phyloP scores from a whole-genome alignment of 1,140 invertebrate genomes.

The Brachionus rotundiformis region DNA sequence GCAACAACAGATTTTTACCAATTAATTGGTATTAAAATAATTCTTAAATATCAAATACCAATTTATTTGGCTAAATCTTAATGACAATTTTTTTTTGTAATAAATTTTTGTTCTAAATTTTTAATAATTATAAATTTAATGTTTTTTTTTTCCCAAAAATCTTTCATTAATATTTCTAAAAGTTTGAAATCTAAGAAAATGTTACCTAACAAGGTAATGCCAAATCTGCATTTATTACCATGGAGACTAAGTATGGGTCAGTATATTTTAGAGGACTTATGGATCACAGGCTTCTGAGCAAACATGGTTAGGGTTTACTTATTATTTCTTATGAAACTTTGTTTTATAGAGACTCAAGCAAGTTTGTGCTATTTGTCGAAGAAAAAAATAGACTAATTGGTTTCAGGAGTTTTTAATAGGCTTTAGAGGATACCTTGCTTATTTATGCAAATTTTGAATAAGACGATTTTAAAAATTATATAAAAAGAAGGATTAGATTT shows the following conservation, averaged over 20 bases:
- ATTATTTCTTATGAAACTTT: background rate
- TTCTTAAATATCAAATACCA: background rate
- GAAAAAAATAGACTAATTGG: slow-evolving; percentile 7
- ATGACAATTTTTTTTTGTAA: background rate
- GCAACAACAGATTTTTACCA: background rate
- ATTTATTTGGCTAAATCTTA: background rate
- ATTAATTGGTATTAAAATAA: background rate
- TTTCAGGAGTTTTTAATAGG: slow-evolving; percentile 14
- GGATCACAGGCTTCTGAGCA: background rate
- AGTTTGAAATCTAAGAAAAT: too few relatives aligned
- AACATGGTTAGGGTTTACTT: background rate
- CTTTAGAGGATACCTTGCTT: slow-evolving; percentile 17
- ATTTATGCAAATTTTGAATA: slow-evolving; percentile 14
- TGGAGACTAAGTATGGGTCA: background rate
- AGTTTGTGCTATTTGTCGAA: slow-evolving; percentile 1
- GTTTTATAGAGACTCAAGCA: background rate
- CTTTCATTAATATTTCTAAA: too few relatives aligned
- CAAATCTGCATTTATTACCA: background rate
- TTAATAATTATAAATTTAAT: background rate
- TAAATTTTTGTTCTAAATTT: background rate
- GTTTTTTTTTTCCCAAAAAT: background rate
- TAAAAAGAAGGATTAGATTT: slow-evolving; percentile 35
- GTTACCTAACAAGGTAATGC: background rate
- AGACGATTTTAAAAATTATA: slow-evolving; percentile 2
- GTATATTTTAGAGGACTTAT: background rate